Conservation (phyloP, 2,888 invertebrate genomes). For the Athalia rosae region DNA sequence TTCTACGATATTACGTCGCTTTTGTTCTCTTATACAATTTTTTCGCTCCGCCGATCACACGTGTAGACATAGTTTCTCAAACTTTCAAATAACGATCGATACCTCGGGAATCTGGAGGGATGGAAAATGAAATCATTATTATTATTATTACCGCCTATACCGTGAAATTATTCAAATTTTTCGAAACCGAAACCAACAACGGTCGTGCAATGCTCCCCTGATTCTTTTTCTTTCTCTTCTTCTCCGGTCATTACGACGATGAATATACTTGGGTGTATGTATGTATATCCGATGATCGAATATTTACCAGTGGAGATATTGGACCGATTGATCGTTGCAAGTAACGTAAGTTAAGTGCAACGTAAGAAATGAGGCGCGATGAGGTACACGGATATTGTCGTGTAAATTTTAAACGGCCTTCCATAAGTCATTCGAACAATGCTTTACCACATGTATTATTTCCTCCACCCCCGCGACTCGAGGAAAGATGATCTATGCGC, state of each 20-base stretch:
- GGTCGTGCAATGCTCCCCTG: too few species aligned
- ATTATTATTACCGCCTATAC: too few species aligned
- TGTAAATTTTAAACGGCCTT: conserved; percentile 51
- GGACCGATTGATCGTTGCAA: not conserved
- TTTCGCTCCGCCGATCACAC: not conserved
- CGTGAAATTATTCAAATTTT: too few species aligned
- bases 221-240: too few species aligned
- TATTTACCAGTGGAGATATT: not conserved
- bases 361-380: too few species aligned
- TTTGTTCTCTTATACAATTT: conserved; percentile 18
- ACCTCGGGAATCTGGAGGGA: not conserved
- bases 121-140: too few species aligned
- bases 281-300: not conserved
- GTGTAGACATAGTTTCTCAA: not conserved
- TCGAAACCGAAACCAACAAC: too few species aligned
- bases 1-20: conserved; percentile 13
- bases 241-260: too few species aligned
- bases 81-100: not conserved
- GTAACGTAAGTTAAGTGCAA: not conserved
- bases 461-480: conserved; percentile 54
- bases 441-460: conserved; percentile 55
- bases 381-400: conserved; percentile 10
- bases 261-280: too few species aligned
- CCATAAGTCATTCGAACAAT: conserved; percentile 61
- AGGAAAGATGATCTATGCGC: conserved; percentile 54